A percentile compares a stretch with the other conserved stretches of the same genome.
phyloP scores from a whole-genome alignment of 1,140 invertebrate species.

The Trypoxylus dichotomus region DNA sequence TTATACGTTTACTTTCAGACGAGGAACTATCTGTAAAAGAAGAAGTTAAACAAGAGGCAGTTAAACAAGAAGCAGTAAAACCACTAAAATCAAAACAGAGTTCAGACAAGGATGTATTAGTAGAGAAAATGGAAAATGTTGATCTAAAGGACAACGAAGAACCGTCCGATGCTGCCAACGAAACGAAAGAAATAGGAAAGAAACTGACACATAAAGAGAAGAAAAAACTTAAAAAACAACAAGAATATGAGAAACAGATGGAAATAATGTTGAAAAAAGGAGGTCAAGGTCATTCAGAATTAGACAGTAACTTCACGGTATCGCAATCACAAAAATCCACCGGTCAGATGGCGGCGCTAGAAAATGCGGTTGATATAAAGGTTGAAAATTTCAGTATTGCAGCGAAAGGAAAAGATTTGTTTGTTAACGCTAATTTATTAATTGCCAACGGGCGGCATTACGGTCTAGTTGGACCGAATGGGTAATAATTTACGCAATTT shows the following conservation, averaged over 20 bases:
- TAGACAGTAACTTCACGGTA: slow-evolving; percentile 94
- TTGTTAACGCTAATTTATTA: slow-evolving; percentile 93
- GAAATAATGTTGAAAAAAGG: slow-evolving; percentile 86
- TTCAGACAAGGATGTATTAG: slow-evolving; percentile 38
- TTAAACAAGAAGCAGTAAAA: slow-evolving; percentile 30
- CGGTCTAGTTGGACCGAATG: slow-evolving; percentile 98
- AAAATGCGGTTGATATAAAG: slow-evolving; percentile 97
- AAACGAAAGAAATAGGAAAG: slow-evolving; percentile 55
- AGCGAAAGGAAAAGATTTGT: slow-evolving; percentile 96
- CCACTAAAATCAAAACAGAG: slow-evolving; percentile 35
- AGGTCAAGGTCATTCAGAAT: slow-evolving; percentile 82
- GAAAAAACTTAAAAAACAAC: slow-evolving; percentile 91
- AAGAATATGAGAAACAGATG: slow-evolving; percentile 90
- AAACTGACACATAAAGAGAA: slow-evolving; percentile 93
- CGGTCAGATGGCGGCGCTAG: slow-evolving; percentile 80
- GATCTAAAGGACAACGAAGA: slow-evolving; percentile 50
- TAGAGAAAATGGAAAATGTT: slow-evolving; percentile 23
- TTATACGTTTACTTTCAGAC: too few relatives aligned
- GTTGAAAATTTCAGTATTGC: slow-evolving; percentile 98
- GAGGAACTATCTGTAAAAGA: slow-evolving; percentile 40
- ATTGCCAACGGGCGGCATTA: slow-evolving; percentile 95
- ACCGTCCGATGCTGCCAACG: slow-evolving; percentile 35
- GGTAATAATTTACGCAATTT: slow-evolving; percentile 49
- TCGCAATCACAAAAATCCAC: slow-evolving; percentile 89
- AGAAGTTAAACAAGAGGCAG: too few relatives aligned